Conservation (phyloP, 1,140 invertebrate species). For the Drosophila tristis region DNA sequence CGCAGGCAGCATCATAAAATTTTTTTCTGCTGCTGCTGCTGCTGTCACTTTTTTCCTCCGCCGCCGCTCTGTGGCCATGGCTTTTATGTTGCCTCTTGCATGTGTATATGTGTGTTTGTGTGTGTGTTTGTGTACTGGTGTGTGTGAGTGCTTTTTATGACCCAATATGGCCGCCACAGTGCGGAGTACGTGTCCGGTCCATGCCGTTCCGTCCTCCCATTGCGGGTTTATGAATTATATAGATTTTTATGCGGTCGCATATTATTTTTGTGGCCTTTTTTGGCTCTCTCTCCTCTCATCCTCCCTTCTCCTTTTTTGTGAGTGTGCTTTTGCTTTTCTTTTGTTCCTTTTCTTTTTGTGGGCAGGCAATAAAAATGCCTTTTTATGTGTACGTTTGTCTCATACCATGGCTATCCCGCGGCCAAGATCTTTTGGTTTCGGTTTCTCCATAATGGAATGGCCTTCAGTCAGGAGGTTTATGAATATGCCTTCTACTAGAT, state of each 20-base stretch:
- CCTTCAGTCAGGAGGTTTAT: constrained; percentile 47
- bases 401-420: constrained; percentile 51
- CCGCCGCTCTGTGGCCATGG: constrained; percentile 52
- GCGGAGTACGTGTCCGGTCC: constrained; percentile 62
- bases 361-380: constrained; percentile 72
- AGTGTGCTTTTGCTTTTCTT: constrained; percentile 24
- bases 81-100: constrained; percentile 54
- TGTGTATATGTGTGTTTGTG: constrained; percentile 40
- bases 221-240: constrained; percentile 79
- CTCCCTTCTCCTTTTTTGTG: constrained; percentile 23
- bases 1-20: constrained; percentile 71
- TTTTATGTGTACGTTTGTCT: constrained; percentile 64
- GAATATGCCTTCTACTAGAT: constrained; percentile 38
- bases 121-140: constrained; percentile 34
- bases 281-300: constrained; percentile 36
- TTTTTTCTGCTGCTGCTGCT: constrained; percentile 72
- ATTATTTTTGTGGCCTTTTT: constrained; percentile 76
- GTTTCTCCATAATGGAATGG: constrained; percentile 35
- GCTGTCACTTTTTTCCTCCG: constrained; percentile 70
- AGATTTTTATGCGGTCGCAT: constrained; percentile 82
- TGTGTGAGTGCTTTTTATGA: constrained; percentile 76
- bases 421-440: constrained; percentile 47
- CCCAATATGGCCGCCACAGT: constrained; percentile 79
- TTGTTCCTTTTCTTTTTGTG: constrained; percentile 37
- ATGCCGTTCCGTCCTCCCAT: constrained; percentile 15